Conservation (phyloP, 2,113 vertebrate species). For the Gymnobelideus leadbeateri region DNA sequence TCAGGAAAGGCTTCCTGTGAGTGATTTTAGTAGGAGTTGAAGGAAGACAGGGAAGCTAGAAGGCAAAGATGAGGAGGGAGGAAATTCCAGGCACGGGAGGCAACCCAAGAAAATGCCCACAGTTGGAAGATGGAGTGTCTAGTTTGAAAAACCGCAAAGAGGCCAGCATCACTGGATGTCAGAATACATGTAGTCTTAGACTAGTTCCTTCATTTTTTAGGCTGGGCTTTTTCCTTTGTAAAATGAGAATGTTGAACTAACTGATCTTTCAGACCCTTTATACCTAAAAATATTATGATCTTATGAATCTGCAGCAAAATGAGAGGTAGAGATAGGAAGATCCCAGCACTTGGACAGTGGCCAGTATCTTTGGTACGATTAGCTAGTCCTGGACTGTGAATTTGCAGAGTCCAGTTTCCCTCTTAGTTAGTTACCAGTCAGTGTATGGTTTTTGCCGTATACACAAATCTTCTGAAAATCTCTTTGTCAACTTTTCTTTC, state of each 20-base stretch:
- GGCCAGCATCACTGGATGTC: neutral
- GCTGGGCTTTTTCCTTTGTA: neutral
- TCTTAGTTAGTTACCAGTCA: neutral
- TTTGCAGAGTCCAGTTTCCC: neutral
- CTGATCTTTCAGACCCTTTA: neutral
- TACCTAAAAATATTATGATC: neutral
- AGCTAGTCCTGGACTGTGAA: neutral
- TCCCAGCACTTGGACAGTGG: neutral
- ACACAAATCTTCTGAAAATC: neutral
- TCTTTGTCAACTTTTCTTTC: conserved; percentile 53
- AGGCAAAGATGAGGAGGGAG: neutral
- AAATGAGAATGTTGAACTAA: neutral
- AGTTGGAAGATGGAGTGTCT: neutral
- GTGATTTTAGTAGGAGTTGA: neutral
- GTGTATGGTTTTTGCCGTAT: neutral
- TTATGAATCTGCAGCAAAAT: neutral
- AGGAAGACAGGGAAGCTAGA: neutral
- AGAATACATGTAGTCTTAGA: neutral
- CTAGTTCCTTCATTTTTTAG: neutral
- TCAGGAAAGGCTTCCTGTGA: neutral
- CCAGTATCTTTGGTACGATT: neutral
- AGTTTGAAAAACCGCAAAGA: neutral
- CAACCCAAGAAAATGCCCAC: neutral
- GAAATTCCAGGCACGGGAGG: neutral
- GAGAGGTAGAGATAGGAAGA: neutral